A percentile compares a stretch with the other conserved stretches of the same genome.
phyloP scores from a whole-genome alignment of 2,113 vertebrate genomes.

The Xiphias gladius region DNA sequence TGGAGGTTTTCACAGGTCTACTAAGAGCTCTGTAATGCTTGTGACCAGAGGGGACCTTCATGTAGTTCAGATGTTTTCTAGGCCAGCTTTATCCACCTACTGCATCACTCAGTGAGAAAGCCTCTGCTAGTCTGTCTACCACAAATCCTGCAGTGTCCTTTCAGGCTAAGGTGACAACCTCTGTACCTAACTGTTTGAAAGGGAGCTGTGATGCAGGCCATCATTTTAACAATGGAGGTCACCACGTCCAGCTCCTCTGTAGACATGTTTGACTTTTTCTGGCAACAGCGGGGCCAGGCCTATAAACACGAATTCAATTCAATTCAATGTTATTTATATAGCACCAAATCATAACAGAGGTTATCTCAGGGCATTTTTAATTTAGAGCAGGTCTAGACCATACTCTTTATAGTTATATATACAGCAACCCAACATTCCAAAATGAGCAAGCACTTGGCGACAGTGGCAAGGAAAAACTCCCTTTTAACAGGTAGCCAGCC shows the following conservation, averaged over 20 bases:
- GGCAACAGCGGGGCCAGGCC: no score
- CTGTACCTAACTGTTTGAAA: slow-evolving; percentile 75
- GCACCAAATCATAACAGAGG: no score
- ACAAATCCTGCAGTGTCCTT: slow-evolving; percentile 50
- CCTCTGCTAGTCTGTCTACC: slow-evolving; percentile 60
- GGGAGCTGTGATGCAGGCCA: slow-evolving; percentile 47
- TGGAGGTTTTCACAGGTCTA: slow-evolving; percentile 36
- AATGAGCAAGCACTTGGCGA: no score
- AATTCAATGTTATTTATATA: no score
- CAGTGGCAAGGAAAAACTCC: no score
- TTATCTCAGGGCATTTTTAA: no score
- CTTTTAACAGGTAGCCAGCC: no score
- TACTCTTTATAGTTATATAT: no score
- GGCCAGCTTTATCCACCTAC: slow-evolving; percentile 60
- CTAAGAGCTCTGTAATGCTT: slow-evolving; percentile 56
- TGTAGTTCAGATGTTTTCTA: slow-evolving; percentile 68
- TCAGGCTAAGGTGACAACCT: slow-evolving; percentile 56
- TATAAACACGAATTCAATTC: no score
- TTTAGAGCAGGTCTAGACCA: no score
- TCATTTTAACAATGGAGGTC: not conserved
- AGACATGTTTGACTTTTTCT: not conserved
- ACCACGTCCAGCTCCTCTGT: not conserved
- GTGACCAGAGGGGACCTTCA: slow-evolving; percentile 60
- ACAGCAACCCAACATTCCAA: no score
- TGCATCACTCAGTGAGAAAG: slow-evolving; percentile 70